Evolutionary conservation across 2,888 invertebrate species (phyloP), one percentile per base, ranked within the genome.

Genomic region (Trissoscelio sp.): DNA sequence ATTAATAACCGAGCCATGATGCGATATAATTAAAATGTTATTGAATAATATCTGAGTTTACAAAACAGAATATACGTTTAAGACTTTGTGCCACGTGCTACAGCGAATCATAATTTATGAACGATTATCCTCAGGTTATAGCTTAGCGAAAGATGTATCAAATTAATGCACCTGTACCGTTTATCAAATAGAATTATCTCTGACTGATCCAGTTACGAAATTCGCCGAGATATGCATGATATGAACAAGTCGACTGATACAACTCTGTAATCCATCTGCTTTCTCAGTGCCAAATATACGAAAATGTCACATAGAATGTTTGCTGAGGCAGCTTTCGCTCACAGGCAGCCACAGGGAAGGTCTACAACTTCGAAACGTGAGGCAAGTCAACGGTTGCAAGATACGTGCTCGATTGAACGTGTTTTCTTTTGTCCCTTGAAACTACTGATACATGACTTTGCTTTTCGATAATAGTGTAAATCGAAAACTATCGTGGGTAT

Each of bases 301-400:
- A 81, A 81, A 77, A 78, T 77, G 77, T 75, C 75, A 58, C 39
- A 31, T 58, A 51, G 66, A 75, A 60, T 81, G 67, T 77, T 77
- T 81, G 77, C 77, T 81, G 77, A 77, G 77, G 72, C 77, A 77
- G 81, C 81, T 77, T 67, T 81, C 69, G 67, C 73, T 74, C 67
- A 46, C 60, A 67, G 62, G 22, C 75, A 70, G 18, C 55, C 55
- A 62, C 46, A 72, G 39, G 46, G 73, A 64, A 81, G 60, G 64
- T 66, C 48, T 75, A 72, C 70, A 72, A 75, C 58, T 73, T 72
- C 42, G 39, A 62, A 73, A 64, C 46, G 62, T 80, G 74, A 46
- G 51, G 48, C 57, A 57, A 51, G 73, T 72, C 44, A 55, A 72
- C 66, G 66, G 42, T 79, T 48, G 62, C 48, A 44, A 46, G 67